Conservation (phyloP, 1,140 invertebrate genomes). For the Neodiprion pinetum region DNA sequence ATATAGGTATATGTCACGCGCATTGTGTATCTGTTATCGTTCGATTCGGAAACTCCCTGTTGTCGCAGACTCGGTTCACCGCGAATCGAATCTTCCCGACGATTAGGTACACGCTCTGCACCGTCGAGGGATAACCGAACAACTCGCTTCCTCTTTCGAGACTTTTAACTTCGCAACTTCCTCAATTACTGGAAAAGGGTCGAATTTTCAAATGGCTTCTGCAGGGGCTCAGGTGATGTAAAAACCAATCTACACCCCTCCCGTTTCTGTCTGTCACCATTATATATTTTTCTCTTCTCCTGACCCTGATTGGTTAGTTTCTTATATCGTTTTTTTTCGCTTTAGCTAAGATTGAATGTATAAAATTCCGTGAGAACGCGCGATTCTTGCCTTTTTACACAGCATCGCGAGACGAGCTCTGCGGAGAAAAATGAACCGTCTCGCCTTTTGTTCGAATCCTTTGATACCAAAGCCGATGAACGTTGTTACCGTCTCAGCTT, state of each 20-base stretch:
- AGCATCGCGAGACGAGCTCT: neutral
- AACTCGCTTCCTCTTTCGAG: neutral
- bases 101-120: neutral
- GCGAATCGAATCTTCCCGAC: conserved; percentile 3
- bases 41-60: neutral
- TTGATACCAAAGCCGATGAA: conserved; percentile 5
- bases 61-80: neutral
- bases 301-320: too few relatives aligned
- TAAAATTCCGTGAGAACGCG: neutral
- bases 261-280: too few relatives aligned
- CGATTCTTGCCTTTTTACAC: neutral
- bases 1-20: too few relatives aligned
- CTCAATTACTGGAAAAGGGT: neutral
- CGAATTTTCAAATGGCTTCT: neutral
- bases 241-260: neutral
- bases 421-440: neutral
- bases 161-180: neutral
- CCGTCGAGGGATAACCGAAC: neutral
- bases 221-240: neutral
- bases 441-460: conserved; percentile 1
- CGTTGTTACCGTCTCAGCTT: conserved; percentile 6
- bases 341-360: too few relatives aligned
- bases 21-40: neutral
- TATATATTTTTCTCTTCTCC: too few relatives aligned
- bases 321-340: too few relatives aligned